phyloP scores from a whole-genome alignment of 2,113 vertebrate genomes.

The Galbula dea region DNA sequence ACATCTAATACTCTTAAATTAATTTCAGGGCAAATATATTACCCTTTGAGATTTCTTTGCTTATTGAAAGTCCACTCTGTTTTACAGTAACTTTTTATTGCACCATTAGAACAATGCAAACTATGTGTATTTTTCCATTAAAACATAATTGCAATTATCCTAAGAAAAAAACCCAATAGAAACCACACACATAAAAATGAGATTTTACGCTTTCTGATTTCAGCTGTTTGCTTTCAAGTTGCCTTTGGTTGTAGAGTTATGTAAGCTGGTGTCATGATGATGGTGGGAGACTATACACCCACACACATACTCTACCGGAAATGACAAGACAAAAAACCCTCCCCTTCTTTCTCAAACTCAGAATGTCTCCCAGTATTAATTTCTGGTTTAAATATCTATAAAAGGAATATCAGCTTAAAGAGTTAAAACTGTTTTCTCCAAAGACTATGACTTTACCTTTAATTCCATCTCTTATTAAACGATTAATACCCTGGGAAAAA shows the following conservation, averaged over 20 bases:
- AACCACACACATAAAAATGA: rapidly evolving
- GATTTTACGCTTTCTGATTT: not conserved
- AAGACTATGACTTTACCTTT: not conserved
- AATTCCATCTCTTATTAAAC: not conserved
- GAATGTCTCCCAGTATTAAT: not conserved
- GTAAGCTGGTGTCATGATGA: rapidly evolving
- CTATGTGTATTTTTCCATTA: rapidly evolving
- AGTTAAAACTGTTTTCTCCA: not conserved
- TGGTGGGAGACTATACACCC: not conserved
- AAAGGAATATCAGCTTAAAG: not conserved
- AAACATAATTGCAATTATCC: not conserved
- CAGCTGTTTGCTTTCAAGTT: not conserved
- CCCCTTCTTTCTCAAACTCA: not conserved
- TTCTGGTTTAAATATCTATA: not conserved
- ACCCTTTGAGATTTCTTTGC: not conserved
- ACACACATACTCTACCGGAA: too few relatives aligned
- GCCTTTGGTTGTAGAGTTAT: not conserved
- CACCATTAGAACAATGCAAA: not conserved
- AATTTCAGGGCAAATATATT: not conserved
- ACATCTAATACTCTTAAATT: not conserved
- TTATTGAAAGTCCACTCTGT: not conserved
- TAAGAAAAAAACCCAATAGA: not conserved
- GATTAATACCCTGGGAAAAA: not conserved
- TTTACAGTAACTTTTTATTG: not conserved
- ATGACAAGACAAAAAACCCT: not conserved